Percentiles rank a stretch among this genome's conserved stretches.
These are phyloP conservation scores for Dexiosoma caninum DNA, from an alignment of 2,888 invertebrate genomes.

Conservation along the genomic window DNA sequence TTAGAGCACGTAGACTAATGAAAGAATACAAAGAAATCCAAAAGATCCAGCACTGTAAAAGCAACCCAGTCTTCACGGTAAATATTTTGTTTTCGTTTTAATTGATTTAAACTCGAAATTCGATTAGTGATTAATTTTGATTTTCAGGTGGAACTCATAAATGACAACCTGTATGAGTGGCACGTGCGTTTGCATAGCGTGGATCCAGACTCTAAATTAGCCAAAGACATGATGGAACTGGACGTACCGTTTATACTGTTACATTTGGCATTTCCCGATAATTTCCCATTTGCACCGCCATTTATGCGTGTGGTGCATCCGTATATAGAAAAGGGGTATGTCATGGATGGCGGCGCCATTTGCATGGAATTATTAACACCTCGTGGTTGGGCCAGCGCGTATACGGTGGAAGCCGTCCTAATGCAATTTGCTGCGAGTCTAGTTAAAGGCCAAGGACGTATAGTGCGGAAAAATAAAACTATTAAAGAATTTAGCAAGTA, in stretches of 20 bases:
- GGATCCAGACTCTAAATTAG: conserved; percentile 90
- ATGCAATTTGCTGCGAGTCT: conserved; percentile 94
- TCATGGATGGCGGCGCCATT: conserved; percentile 94
- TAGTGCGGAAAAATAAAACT: conserved; percentile 87
- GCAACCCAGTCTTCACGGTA: conserved; percentile 88
- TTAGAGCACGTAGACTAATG: conserved; percentile 89
- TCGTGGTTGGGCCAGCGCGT: conserved; percentile 92
- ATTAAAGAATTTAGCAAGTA: conserved; percentile 86
- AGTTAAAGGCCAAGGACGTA: conserved; percentile 91
- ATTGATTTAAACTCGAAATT: too few species aligned
- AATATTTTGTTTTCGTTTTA: conserved; percentile 27
- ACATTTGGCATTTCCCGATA: conserved; percentile 90
- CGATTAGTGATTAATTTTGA: neutral
- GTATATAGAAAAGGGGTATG: conserved; percentile 89
- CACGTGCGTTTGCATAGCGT: conserved; percentile 88
- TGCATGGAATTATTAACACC: conserved; percentile 93
- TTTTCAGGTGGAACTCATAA: conserved; percentile 85
- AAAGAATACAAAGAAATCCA: conserved; percentile 91
- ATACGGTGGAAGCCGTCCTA: conserved; percentile 91
- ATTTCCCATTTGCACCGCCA: conserved; percentile 92
- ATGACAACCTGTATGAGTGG: conserved; percentile 93
- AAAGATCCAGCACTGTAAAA: conserved; percentile 83
- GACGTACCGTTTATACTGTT: conserved; percentile 86
- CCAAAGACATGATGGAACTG: conserved; percentile 88
- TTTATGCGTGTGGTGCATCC: conserved; percentile 90